Evolutionary conservation across 1,140 invertebrate genomes (phyloP).

Genomic region (Carposina sasakii): DNA sequence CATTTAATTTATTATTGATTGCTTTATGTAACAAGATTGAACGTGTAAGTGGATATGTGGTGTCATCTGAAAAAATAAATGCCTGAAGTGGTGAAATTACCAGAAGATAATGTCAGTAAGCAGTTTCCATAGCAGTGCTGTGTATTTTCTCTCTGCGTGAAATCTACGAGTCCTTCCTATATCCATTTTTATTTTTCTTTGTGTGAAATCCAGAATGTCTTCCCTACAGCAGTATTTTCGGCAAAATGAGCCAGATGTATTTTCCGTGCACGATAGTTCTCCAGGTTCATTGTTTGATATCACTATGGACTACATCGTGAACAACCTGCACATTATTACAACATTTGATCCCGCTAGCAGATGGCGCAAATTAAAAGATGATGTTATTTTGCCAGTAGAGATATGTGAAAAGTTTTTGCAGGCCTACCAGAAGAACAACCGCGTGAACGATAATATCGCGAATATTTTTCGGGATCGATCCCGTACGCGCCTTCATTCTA

Average conservation of each 20-base stretch:
- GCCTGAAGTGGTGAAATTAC: too few species aligned
- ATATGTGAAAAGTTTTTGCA: conserved; percentile 74
- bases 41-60: too few species aligned
- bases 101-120: too few species aligned
- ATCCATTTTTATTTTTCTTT: not conserved
- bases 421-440: conserved; percentile 74
- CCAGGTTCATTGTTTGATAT: conserved; percentile 46
- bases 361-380: conserved; percentile 45
- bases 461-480: conserved; percentile 80
- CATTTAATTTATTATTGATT: too few species aligned
- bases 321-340: conserved; percentile 46
- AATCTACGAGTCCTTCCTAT: not conserved
- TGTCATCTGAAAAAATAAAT: too few species aligned
- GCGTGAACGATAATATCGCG: conserved; percentile 78
- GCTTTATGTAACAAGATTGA: too few species aligned
- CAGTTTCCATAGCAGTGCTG: too few species aligned
- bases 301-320: conserved; percentile 45
- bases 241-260: conserved; percentile 33
- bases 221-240: too few species aligned
- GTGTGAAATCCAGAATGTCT: conserved; percentile 33
- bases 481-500: conserved; percentile 78
- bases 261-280: conserved; percentile 39
- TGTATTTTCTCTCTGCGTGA: too few species aligned
- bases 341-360: conserved; percentile 32
- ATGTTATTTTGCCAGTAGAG: conserved; percentile 55